These are phyloP conservation scores for Glossophaga mutica DNA, from an alignment of 2,797 vertebrate species.

Conservation along the genomic window DNA sequence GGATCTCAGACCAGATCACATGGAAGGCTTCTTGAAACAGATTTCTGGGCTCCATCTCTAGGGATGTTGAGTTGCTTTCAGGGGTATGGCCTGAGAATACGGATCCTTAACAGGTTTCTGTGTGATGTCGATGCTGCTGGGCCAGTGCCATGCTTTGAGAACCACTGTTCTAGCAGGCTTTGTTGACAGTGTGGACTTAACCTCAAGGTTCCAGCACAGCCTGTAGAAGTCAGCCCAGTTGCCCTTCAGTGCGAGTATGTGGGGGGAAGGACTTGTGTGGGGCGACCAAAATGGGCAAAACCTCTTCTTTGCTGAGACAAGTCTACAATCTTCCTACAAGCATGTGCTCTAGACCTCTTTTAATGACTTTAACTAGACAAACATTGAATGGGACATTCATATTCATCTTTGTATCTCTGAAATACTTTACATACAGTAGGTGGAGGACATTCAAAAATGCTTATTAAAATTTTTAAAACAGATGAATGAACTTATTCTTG, in stretches of 20 bases:
- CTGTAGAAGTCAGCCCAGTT: not conserved
- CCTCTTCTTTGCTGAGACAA: not conserved
- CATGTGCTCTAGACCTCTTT: not conserved
- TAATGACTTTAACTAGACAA: not conserved
- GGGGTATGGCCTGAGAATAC: not conserved
- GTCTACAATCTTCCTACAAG: not conserved
- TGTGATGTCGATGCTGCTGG: not conserved
- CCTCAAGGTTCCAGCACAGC: not conserved
- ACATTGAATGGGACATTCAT: not conserved
- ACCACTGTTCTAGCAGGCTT: not conserved
- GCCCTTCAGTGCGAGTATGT: not conserved
- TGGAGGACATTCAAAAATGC: not conserved
- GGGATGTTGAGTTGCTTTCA: not conserved
- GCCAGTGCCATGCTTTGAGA: not conserved
- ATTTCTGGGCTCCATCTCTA: not conserved
- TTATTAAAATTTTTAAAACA: not conserved
- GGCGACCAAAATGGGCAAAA: not conserved
- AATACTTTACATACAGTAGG: not conserved
- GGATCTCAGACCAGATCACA: not conserved
- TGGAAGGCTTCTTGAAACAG: not conserved
- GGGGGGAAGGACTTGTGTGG: not conserved
- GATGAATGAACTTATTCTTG: not conserved
- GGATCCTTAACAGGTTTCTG: not conserved
- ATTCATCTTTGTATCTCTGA: constrained; percentile 1
- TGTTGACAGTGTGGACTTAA: not conserved